Percentiles rank a stretch among this genome's conserved stretches.
Conservation (phyloP, 2,113 vertebrate species). For the Protomyctophum bolini region DNA sequence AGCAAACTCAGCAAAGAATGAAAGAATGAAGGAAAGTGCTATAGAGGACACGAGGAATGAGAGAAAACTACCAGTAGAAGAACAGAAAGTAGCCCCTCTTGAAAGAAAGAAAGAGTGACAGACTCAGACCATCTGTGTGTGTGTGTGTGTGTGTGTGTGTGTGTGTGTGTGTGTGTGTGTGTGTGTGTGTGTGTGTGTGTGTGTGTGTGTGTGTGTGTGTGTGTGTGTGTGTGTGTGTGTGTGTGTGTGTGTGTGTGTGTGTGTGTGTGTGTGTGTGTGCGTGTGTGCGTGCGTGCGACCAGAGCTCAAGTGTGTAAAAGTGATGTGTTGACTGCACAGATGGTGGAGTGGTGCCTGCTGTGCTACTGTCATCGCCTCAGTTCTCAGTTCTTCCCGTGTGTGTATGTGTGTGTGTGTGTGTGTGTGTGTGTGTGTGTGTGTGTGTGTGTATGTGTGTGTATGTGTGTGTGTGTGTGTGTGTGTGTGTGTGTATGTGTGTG, state of each 20-base stretch:
- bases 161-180: neutral
- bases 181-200: slow-evolving; percentile 36
- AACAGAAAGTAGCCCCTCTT: no score
- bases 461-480: slow-evolving; percentile 25
- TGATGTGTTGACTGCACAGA: slow-evolving; percentile 78
- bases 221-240: slow-evolving; percentile 15
- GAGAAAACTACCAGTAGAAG: neutral
- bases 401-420: slow-evolving; percentile 12
- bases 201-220: slow-evolving; percentile 18
- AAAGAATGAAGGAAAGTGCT: slow-evolving; percentile 37
- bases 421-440: slow-evolving; percentile 26
- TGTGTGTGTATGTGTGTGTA: slow-evolving; percentile 24
- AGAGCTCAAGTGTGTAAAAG: slow-evolving; percentile 54
- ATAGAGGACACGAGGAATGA: slow-evolving; percentile 15
- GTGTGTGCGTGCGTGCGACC: slow-evolving; percentile 19
- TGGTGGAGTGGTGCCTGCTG: slow-evolving; percentile 77
- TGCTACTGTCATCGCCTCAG: slow-evolving; percentile 71
- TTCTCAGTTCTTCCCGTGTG: slow-evolving; percentile 33
- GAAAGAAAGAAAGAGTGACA: slow-evolving; percentile 3
- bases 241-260: neutral
- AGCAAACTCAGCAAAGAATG: slow-evolving; percentile 29
- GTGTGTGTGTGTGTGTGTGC: slow-evolving; percentile 32
- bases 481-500: slow-evolving; percentile 26
- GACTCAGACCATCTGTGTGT: slow-evolving; percentile 33
- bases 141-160: slow-evolving; percentile 12